A percentile compares a stretch with the other conserved stretches of the same genome.
These are phyloP conservation scores for Chloroclysta siterata DNA, from an alignment of 2,888 invertebrate species.

Conservation along the genomic window DNA sequence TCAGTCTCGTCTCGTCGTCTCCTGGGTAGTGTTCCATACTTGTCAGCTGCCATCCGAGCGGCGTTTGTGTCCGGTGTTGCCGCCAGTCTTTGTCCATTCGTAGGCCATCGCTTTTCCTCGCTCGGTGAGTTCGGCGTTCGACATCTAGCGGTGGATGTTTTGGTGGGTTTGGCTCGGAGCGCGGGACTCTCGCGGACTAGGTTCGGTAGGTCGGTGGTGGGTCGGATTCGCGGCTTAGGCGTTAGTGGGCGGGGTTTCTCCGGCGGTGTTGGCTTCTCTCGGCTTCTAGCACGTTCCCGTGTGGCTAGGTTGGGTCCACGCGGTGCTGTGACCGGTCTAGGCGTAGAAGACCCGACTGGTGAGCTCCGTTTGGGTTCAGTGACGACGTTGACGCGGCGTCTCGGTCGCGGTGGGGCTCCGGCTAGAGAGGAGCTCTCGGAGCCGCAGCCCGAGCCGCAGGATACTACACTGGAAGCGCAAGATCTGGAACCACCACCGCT, in stretches of 20 bases:
- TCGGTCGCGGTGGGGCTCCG: constrained; percentile 75
- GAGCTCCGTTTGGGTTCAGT: constrained; percentile 81
- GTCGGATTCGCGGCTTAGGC: constrained; percentile 78
- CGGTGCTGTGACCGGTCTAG: constrained; percentile 79
- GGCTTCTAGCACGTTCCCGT: constrained; percentile 85
- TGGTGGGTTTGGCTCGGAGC: constrained; percentile 76
- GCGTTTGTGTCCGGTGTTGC: constrained; percentile 64
- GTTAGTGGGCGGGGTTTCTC: constrained; percentile 78
- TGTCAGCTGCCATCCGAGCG: constrained; percentile 85
- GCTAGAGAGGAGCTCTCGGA: constrained; percentile 92
- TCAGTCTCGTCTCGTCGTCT: constrained; percentile 87
- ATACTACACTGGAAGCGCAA: constrained; percentile 91
- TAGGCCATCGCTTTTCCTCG: constrained; percentile 90
- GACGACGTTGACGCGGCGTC: constrained; percentile 85
- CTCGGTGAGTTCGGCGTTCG: constrained; percentile 87
- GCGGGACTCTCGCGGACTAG: constrained; percentile 79
- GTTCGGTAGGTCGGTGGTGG: constrained; percentile 82
- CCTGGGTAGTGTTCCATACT: constrained; percentile 91
- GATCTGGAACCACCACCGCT: constrained; percentile 88
- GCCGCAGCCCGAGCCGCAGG: constrained; percentile 91
- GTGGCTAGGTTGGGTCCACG: constrained; percentile 81
- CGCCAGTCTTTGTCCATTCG: constrained; percentile 73
- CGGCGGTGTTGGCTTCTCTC: constrained; percentile 84
- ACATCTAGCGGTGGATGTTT: constrained; percentile 85
- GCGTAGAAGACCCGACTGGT: constrained; percentile 81